Percentiles rank a stretch among this genome's conserved stretches.
These are phyloP conservation scores for Ibycter americanus DNA, from an alignment of 2,797 vertebrate species.

Conservation along the genomic window DNA sequence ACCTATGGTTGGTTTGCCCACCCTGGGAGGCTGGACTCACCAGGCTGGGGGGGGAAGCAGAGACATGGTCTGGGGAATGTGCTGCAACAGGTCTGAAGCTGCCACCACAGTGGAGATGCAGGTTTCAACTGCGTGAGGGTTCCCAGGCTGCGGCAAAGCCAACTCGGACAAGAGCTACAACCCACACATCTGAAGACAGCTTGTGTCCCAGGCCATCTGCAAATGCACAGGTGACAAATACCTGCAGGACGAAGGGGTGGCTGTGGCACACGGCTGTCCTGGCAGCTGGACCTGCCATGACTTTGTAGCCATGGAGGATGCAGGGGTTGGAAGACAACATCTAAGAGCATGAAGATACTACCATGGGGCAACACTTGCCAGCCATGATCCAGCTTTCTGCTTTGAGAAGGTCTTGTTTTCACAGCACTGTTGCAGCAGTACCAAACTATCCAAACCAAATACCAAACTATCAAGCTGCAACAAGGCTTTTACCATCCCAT, in stretches of 20 bases:
- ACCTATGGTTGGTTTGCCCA: not conserved
- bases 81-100: not conserved
- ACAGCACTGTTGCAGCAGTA: too few relatives aligned
- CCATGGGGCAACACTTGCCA: not conserved
- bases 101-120: not conserved
- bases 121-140: not conserved
- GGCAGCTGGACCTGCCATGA: too few relatives aligned
- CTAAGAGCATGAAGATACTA: not conserved
- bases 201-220: not conserved
- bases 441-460: too few relatives aligned
- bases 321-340: not conserved
- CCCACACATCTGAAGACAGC: too few relatives aligned
- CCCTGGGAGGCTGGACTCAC: not conserved
- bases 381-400: not conserved
- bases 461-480: too few relatives aligned
- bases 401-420: not conserved
- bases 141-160: not conserved
- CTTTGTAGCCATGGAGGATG: not conserved
- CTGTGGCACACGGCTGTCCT: not conserved
- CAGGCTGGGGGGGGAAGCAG: not conserved
- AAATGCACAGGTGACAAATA: not conserved
- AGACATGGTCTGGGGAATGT: not conserved
- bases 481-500: too few relatives aligned
- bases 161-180: not conserved
- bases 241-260: not conserved